Percentiles rank a stretch among this genome's conserved stretches.
phyloP scores from a whole-genome alignment of 2,888 invertebrate species.

The Chironomus tentans region DNA sequence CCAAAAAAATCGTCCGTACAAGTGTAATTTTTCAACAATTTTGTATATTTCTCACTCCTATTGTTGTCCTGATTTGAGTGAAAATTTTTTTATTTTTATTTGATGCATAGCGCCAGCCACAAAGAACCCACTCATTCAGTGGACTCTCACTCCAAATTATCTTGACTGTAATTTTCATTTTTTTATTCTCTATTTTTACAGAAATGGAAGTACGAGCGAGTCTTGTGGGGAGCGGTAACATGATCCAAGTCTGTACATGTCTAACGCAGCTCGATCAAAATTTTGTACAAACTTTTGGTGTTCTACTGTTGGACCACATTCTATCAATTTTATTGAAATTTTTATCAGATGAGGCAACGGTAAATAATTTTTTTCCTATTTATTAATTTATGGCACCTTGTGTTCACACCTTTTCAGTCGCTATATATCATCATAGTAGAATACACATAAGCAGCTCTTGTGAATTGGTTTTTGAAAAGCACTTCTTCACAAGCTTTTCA shows the following conservation, averaged over 20 bases:
- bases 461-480: background rate
- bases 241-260: slow-evolving; percentile 24
- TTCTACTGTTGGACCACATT: slow-evolving; percentile 22
- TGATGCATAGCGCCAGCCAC: too few relatives aligned
- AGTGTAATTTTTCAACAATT: too few relatives aligned
- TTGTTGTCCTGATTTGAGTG: too few relatives aligned
- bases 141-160: too few relatives aligned
- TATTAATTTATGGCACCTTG: slow-evolving; percentile 1
- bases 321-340: slow-evolving; percentile 19
- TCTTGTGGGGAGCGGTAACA: slow-evolving; percentile 24
- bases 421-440: background rate
- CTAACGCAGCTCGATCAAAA: slow-evolving; percentile 26
- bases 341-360: slow-evolving; percentile 26
- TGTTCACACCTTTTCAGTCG: background rate
- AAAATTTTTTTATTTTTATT: too few relatives aligned
- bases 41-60: too few relatives aligned
- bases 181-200: background rate
- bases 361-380: slow-evolving; percentile 1
- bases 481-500: background rate
- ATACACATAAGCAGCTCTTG: background rate
- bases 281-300: slow-evolving; percentile 26
- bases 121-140: too few relatives aligned
- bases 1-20: too few relatives aligned
- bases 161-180: background rate
- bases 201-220: slow-evolving; percentile 23